Percentiles rank a stretch among this genome's conserved stretches.
Conservation (phyloP, 2,797 vertebrate species). For the Eurystomus glaucurus region DNA sequence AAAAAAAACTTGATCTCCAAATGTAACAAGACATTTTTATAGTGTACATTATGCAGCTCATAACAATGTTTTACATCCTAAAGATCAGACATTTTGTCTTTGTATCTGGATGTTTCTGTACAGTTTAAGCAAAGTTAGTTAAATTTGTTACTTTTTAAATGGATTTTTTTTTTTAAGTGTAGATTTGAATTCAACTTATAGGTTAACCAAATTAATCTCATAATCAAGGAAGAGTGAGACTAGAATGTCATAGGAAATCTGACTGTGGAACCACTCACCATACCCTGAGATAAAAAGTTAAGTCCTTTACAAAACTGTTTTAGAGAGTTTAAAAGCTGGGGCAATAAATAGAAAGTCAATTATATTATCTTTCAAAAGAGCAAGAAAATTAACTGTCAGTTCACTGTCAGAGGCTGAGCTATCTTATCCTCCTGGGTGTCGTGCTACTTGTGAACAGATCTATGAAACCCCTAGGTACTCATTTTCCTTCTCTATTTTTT, state of each 20-base stretch:
- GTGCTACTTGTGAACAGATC: neutral
- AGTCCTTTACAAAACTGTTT: neutral
- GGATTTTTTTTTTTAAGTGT: neutral
- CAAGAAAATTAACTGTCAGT: neutral
- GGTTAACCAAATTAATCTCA: neutral
- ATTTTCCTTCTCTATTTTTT: neutral
- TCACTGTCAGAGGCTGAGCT: neutral
- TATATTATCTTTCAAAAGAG: neutral
- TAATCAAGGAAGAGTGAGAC: neutral
- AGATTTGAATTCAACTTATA: neutral
- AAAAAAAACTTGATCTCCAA: fast-evolving
- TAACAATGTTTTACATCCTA: neutral
- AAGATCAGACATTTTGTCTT: neutral
- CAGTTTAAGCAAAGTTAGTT: neutral
- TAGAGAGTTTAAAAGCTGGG: neutral
- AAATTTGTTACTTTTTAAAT: neutral
- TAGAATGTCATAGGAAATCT: neutral
- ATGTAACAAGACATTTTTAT: neutral
- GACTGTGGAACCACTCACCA: neutral
- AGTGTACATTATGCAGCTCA: neutral
- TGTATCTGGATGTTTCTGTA: neutral
- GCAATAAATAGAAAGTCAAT: neutral
- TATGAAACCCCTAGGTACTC: neutral
- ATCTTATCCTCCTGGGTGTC: neutral
- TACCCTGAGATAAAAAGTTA: neutral